Base-by-base conservation (phyloP, 2,113 vertebrate species). In the Toxotes chatareus region DNA sequence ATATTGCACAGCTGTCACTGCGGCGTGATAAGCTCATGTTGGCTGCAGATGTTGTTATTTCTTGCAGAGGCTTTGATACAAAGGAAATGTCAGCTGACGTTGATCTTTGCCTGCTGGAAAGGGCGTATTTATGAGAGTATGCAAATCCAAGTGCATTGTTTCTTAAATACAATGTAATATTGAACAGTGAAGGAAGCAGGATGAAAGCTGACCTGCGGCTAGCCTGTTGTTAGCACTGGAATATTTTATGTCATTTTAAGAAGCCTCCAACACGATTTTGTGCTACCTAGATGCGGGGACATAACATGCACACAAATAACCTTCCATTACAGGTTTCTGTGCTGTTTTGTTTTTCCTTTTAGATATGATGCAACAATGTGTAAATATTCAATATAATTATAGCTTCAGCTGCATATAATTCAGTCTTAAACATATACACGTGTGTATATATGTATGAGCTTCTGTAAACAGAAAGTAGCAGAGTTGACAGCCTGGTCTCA, bases 71-170 rank as follows among this genome's bases (percentile, higher is more conserved):
- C 65, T 16, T 53, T 27, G 38, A 44, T 92, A 93, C 38, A 34
- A 69, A 70, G 56, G 73, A 85, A 83, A 81, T 87, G 86, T 92
- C 91, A 92, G 79, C 93, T 76, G 79, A 76, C 85, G 86, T 70
- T 79, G 88, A 71, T 90, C 91, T 88, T 81, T 69, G 46, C 62
- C n/a, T 40, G 32, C 19, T 57, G 83, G 78, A 91, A 92, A 91
- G 55, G 49, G 14, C n/a, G 63, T 94, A 76, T 83, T 90, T 87
- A 77, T 90, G 88, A 81, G 73, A 21, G 79, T 88, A 93, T 68
- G 88, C 91, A 94, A 96, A 95, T 95, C 89, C 62, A 86, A 89
- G 84, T 79, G 76, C 88, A 82, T 79, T 91, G 87, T 89, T 92
- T 86, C 73, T 86, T 60, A 92, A 90, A 95, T 93, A 81, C 82